phyloP scores from a whole-genome alignment of 2,797 vertebrate species.

The Callimico goeldii region DNA sequence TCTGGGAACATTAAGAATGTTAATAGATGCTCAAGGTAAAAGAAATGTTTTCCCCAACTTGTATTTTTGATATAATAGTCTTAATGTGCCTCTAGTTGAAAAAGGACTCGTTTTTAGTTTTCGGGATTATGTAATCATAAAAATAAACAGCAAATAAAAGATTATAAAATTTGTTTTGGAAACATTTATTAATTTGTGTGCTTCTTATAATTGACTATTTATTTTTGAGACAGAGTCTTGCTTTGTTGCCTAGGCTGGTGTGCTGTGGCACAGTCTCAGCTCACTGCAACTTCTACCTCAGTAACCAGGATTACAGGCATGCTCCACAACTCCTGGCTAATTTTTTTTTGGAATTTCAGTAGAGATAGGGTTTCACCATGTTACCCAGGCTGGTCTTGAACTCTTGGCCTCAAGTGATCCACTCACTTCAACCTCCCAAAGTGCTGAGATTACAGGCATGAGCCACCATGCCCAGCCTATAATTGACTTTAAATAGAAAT shows the following conservation, averaged over 20 bases:
- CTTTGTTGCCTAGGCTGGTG: background rate
- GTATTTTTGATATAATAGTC: slow-evolving; percentile 29
- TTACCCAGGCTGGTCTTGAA: background rate
- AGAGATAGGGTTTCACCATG: background rate
- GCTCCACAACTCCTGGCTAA: background rate
- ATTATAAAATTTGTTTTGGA: slow-evolving; percentile 44
- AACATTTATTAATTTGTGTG: background rate
- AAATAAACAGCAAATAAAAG: slow-evolving; percentile 69
- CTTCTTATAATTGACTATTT: background rate
- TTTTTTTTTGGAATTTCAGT: background rate
- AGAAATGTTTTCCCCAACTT: slow-evolving; percentile 66
- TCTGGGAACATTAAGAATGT: slow-evolving; percentile 97
- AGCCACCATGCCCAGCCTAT: background rate
- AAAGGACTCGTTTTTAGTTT: slow-evolving; percentile 42
- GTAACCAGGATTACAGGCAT: background rate
- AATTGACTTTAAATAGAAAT: slow-evolving; percentile 23
- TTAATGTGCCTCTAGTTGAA: slow-evolving; percentile 64
- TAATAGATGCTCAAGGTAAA: slow-evolving; percentile 98
- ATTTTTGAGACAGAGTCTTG: background rate
- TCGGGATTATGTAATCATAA: slow-evolving; percentile 61
- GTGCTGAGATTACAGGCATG: background rate
- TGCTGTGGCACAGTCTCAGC: background rate
- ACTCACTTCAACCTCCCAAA: background rate
- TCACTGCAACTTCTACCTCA: background rate
- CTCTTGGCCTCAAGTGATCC: background rate